phyloP scores from a whole-genome alignment of 2,888 invertebrate species.

The Ectemnius continuus region DNA sequence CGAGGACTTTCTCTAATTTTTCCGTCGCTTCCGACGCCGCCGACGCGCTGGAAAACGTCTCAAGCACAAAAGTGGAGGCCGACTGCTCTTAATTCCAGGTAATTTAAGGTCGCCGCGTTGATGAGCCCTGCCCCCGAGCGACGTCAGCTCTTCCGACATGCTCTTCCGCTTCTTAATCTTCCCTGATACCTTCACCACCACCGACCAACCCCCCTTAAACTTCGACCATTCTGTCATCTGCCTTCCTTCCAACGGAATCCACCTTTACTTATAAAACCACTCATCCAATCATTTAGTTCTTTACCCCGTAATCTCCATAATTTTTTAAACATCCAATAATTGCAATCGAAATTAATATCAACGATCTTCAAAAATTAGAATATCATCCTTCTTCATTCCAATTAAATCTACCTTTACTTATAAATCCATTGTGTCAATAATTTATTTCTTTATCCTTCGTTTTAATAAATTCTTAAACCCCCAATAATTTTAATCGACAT shows the following conservation, averaged over 20 bases:
- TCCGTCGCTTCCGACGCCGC: conserved; percentile 55
- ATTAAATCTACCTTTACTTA: no score
- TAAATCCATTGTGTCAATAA: no score
- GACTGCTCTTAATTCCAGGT: conserved; percentile 60
- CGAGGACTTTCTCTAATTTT: conserved; percentile 67
- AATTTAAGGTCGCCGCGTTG: conserved; percentile 63
- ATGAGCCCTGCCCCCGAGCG: conserved; percentile 54
- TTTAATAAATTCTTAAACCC: no score
- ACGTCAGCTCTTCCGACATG: conserved; percentile 48
- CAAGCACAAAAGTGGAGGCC: conserved; percentile 51
- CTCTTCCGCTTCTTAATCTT: conserved; percentile 5
- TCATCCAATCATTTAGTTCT: no score
- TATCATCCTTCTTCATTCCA: no score
- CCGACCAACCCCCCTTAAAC: conserved; percentile 9
- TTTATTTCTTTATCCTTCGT: no score
- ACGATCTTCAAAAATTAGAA: no score
- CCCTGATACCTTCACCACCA: conserved; percentile 13
- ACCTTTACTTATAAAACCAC: no score
- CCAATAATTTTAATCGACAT: no score
- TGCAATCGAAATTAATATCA: no score
- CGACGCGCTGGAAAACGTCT: conserved; percentile 48
- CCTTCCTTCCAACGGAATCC: neutral
- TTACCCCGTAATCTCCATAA: no score
- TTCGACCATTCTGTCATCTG: neutral
- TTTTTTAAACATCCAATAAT: no score